These are phyloP conservation scores for Actinia equina DNA, from an alignment of 64 coral and sea anemone species.

Conservation along the genomic window DNA sequence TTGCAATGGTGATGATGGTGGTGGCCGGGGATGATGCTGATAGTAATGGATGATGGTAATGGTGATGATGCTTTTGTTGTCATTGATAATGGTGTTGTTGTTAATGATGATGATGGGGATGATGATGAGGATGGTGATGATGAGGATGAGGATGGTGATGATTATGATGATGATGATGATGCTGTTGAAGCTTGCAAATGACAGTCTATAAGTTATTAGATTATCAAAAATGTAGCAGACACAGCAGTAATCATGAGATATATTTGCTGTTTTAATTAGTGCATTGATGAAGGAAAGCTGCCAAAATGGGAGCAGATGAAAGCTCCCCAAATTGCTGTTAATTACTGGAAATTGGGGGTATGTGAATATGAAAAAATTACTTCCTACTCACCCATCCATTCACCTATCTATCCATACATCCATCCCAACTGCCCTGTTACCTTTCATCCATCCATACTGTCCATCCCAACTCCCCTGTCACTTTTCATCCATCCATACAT, in stretches of 20 bases:
- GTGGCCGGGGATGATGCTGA: too few species aligned
- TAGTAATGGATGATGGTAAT: too few species aligned
- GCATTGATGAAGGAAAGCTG: slow-evolving; percentile 82
- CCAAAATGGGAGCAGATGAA: slow-evolving; percentile 54
- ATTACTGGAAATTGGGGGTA: slow-evolving; percentile 96
- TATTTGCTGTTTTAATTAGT: slow-evolving; percentile 6
- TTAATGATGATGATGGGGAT: too few species aligned
- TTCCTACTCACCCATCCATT: neutral
- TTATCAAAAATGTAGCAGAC: too few species aligned
- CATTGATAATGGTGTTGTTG: too few species aligned
- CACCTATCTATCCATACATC: neutral
- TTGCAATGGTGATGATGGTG: neutral
- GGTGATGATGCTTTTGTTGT: too few species aligned
- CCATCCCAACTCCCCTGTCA: neutral
- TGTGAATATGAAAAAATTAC: neutral
- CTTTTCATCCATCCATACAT: neutral
- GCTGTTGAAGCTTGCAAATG: too few species aligned
- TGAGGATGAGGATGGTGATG: too few species aligned
- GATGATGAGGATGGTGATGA: too few species aligned
- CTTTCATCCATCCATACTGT: neutral
- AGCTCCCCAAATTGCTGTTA: slow-evolving; percentile 77
- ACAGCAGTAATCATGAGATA: neutral
- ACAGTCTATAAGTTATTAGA: too few species aligned
- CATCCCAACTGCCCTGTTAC: neutral
- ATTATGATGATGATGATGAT: too few species aligned